Percentiles rank a stretch among this genome's conserved stretches.
Conservation (phyloP, 1,140 invertebrate genomes). For the Ceratoteleas bidentatus region DNA sequence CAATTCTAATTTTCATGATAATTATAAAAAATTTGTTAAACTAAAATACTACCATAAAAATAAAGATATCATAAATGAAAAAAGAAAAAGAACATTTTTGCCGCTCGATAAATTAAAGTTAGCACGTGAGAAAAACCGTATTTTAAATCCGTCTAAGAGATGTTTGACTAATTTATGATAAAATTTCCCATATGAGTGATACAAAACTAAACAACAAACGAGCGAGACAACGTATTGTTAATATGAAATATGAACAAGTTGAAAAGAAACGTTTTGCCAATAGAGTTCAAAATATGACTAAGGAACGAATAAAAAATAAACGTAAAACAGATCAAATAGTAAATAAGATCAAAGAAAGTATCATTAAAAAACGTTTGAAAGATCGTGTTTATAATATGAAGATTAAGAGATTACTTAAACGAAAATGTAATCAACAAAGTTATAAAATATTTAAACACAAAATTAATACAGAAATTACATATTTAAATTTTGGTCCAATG, state of each 20-base stretch:
- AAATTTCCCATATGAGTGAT: too few species aligned
- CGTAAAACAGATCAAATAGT: too few species aligned
- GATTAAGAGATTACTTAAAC: too few species aligned
- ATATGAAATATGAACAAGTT: not conserved
- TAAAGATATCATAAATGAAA: slow-evolving; percentile 21
- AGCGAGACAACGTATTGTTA: too few species aligned
- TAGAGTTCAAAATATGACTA: not conserved
- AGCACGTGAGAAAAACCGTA: too few species aligned
- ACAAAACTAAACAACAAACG: too few species aligned
- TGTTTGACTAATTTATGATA: too few species aligned
- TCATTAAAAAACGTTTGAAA: too few species aligned
- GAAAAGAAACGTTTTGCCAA: not conserved
- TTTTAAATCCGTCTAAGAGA: too few species aligned
- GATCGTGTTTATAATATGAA: too few species aligned
- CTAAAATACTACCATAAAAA: slow-evolving; percentile 18
- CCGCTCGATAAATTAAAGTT: too few species aligned
- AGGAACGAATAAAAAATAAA: not conserved
- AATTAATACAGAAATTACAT: not conserved
- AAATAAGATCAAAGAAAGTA: too few species aligned
- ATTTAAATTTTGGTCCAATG: not conserved
- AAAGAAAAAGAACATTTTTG: slow-evolving; percentile 4
- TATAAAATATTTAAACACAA: not conserved
- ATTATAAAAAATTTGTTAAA: slow-evolving; percentile 17
- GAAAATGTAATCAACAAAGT: not conserved
- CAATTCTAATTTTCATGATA: not conserved